A percentile compares a stretch with the other conserved stretches of the same genome.
These are phyloP conservation scores for Dynastes hyllus DNA, from an alignment of 2,888 invertebrate genomes.

Conservation along the genomic window DNA sequence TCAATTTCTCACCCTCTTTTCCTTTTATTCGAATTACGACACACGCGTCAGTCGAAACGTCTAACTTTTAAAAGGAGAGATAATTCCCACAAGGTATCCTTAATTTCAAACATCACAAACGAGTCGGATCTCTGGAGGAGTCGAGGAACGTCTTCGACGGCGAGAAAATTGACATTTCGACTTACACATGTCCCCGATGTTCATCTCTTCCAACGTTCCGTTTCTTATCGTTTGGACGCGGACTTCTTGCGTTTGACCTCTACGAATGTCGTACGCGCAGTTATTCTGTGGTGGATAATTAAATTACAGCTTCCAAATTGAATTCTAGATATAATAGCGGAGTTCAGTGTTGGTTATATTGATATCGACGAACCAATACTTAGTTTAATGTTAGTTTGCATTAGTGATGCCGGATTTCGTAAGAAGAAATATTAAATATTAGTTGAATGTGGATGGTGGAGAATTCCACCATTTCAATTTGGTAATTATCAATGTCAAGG, in stretches of 20 bases:
- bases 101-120: slow-evolving; percentile 8
- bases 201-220: neutral
- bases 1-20: neutral
- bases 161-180: neutral
- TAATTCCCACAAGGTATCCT: slow-evolving; percentile 8
- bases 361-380: too few species aligned
- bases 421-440: neutral
- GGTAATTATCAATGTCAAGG: too few species aligned
- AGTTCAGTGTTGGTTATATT: too few species aligned
- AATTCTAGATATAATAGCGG: neutral
- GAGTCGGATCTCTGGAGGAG: neutral
- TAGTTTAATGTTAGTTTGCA: too few species aligned
- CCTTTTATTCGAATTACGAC: neutral
- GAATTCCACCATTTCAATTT: too few species aligned
- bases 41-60: neutral
- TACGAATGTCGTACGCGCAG: neutral
- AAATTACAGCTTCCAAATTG: neutral
- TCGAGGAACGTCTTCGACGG: neutral
- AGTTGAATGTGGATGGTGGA: too few species aligned
- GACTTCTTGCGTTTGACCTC: neutral
- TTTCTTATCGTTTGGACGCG: neutral
- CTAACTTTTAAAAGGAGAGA: neutral
- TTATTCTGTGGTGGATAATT: neutral
- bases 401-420: too few species aligned
- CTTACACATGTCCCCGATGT: slow-evolving; percentile 9